phyloP scores from a whole-genome alignment of 1,140 invertebrate genomes.

The Lepidurus arcticus region DNA sequence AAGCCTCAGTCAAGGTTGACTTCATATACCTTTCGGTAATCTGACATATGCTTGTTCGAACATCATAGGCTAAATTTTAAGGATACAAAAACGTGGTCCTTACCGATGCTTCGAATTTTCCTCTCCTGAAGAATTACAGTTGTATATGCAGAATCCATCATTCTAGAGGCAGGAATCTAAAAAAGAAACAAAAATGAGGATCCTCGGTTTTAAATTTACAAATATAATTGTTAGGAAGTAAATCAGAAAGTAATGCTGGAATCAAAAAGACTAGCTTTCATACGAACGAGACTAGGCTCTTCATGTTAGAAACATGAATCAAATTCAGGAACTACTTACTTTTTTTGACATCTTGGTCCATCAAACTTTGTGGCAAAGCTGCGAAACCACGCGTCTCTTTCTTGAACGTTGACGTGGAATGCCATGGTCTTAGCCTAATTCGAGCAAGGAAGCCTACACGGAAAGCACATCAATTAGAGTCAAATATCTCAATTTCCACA shows the following conservation, averaged over 20 bases:
- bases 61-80: background rate
- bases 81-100: background rate
- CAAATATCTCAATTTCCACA: background rate
- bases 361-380: no score
- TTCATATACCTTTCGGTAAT: background rate
- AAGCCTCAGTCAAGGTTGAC: constrained; percentile 13
- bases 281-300: constrained; percentile 18
- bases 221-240: background rate
- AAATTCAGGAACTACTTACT: background rate
- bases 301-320: background rate
- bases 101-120: background rate
- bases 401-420: no score
- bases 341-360: background rate
- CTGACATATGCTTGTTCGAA: constrained; percentile 19
- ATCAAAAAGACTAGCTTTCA: constrained; percentile 11
- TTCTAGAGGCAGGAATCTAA: background rate
- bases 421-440: no score
- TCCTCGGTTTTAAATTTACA: background rate
- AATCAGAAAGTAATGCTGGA: background rate
- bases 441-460: background rate
- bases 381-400: no score
- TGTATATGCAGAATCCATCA: background rate
- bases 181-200: no score
- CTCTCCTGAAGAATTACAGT: background rate
- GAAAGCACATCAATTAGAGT: background rate